Conservation (phyloP, 1,140 invertebrate genomes). For the Bacillus rossius region DNA sequence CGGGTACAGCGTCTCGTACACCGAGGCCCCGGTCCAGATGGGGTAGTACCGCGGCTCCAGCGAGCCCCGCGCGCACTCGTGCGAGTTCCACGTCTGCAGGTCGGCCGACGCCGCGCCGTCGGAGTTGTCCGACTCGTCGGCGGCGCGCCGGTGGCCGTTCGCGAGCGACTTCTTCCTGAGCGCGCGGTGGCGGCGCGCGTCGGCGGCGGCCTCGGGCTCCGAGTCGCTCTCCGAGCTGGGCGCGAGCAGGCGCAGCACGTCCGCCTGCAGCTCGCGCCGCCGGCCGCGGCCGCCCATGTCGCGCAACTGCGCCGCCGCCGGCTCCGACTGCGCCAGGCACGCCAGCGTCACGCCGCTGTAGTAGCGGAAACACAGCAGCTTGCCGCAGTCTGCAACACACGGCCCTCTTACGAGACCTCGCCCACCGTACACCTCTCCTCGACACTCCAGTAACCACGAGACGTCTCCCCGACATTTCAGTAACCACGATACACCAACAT, state of each 20-base stretch:
- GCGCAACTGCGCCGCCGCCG: slow-evolving; percentile 14
- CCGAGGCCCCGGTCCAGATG: slow-evolving; percentile 26
- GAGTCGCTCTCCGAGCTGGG: slow-evolving; percentile 33
- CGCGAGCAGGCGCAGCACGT: neutral
- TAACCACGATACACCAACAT: no score
- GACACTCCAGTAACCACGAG: no score
- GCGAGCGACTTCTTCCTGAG: slow-evolving; percentile 22
- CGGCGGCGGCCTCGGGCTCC: slow-evolving; percentile 27
- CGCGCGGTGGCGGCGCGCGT: slow-evolving; percentile 3
- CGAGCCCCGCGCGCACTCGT: slow-evolving; percentile 26
- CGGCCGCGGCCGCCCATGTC: neutral
- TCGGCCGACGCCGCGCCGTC: slow-evolving; percentile 14
- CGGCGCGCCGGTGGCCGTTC: slow-evolving; percentile 7
- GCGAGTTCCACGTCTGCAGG: slow-evolving; percentile 34
- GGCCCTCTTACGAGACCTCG: no score
- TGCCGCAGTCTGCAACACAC: slow-evolving; percentile 38
- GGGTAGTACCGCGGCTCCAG: slow-evolving; percentile 2
- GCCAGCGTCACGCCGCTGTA: slow-evolving; percentile 42
- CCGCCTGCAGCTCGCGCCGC: neutral
- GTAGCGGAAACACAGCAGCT: slow-evolving; percentile 46
- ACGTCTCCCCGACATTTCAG: no score
- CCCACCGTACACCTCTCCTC: no score
- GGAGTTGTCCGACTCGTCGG: slow-evolving; percentile 25
- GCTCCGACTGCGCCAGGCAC: slow-evolving; percentile 45
- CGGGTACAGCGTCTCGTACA: slow-evolving; percentile 40